Evolutionary conservation across 2,888 invertebrate genomes (phyloP).

Genomic region (Eumacrocentrus americanus): DNA sequence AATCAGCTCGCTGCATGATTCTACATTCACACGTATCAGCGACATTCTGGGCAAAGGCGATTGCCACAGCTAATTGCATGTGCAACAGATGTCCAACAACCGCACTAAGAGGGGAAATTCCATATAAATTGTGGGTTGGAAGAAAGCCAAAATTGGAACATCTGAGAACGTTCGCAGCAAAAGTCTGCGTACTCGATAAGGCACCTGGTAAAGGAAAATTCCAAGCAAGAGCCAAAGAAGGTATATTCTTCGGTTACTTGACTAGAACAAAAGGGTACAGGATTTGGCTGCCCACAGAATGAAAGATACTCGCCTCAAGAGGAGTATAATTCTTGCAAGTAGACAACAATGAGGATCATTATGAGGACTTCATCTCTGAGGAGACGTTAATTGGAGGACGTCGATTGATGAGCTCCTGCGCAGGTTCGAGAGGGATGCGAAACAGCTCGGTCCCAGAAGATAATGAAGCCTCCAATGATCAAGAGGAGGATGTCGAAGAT

Average conservation of each 20-base stretch:
- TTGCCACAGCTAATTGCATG: conserved; percentile 6
- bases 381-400: too few relatives aligned
- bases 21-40: background rate
- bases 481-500: too few relatives aligned
- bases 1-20: conserved; percentile 23
- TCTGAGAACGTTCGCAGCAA: conserved; percentile 1
- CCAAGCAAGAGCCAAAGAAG: conserved; percentile 12
- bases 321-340: conserved; percentile 5
- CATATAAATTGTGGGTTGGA: conserved; percentile 3
- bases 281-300: conserved; percentile 8
- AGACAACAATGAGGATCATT: background rate
- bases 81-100: conserved; percentile 21
- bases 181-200: conserved; percentile 14
- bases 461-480: too few relatives aligned
- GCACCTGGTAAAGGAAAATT: conserved; percentile 20
- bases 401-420: too few relatives aligned
- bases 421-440: too few relatives aligned
- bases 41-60: conserved; percentile 21
- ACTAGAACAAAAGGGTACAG: conserved; percentile 21
- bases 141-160: background rate
- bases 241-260: conserved; percentile 20
- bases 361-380: too few relatives aligned
- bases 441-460: too few relatives aligned
- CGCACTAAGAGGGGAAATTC: background rate
- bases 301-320: conserved; percentile 16